Base-by-base conservation (phyloP, 2,113 vertebrate species). In the Tupaia chinensis region DNA sequence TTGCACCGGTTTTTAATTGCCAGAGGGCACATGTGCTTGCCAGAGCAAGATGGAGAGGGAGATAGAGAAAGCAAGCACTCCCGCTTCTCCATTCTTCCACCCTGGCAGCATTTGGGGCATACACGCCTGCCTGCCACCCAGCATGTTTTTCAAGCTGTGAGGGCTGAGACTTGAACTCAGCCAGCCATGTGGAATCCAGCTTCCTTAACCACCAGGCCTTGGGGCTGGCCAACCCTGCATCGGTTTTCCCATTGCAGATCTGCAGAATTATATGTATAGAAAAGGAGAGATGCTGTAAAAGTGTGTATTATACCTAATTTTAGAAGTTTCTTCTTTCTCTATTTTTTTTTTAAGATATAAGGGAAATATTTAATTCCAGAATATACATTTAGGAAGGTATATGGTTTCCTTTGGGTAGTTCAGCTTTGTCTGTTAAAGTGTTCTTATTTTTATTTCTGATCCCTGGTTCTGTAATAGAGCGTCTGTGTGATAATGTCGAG, bases 361-460 rank as follows among this genome's bases (percentile, higher is more conserved):
- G 23, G n/a, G 22, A 90, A 94, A 25, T 94, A 74, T 63, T 93
- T 89, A 92, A 87, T 92, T 80, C 25, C 53, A 88, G 32, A 88
- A n/a, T 88, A 94, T 88, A 81, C 22, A 89, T 90, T 95, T 25
- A 29, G 77, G 68, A 95, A 87, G 70, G 56, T 93, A 87, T 91
- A 68, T 74, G 15, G 54, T 95, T 95, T 95, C 60, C 68, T 96
- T 94, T 91, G 92, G 70, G 76, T 86, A 58, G 79, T 68, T 87
- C 94, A 89, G 27, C 80, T 97, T 95, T 89, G 29, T 73, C n/a
- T 93, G 11, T 84, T 95, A 91, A 93, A 93, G 11, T 68, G 69
- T 94, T 87, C 5, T 93, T 87, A 23, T 76, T 89, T 94, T 93
- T 87, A 60, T 86, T 66, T 92, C 32, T 80, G 27, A 58, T 84